Conservation (phyloP, 2,888 invertebrate genomes). For the Amphipoea oculea region DNA sequence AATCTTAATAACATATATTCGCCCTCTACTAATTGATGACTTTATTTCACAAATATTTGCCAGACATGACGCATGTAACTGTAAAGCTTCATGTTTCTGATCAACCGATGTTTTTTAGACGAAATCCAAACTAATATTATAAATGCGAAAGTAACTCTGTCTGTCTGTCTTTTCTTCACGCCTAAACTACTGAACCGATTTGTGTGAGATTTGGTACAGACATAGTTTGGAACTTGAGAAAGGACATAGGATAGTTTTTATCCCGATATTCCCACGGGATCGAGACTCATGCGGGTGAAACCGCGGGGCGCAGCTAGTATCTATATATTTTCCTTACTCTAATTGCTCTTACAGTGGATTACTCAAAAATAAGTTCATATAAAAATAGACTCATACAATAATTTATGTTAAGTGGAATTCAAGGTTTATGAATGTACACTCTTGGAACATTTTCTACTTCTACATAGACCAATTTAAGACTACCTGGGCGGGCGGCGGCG, state of each 20-base stretch:
- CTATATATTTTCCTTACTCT: constrained; percentile 8
- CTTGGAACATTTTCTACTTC: neutral
- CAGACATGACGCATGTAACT: constrained; percentile 21
- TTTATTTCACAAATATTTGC: constrained; percentile 33
- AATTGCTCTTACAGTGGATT: constrained; percentile 25
- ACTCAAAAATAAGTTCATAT: constrained; percentile 20
- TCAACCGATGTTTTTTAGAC: constrained; percentile 22
- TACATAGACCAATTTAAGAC: neutral
- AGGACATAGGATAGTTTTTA: too few relatives aligned
- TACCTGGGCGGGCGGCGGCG: neutral
- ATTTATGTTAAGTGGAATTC: neutral
- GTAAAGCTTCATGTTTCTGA: constrained; percentile 22
- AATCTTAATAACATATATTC: neutral
- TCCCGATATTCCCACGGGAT: too few relatives aligned
- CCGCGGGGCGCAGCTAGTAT: too few relatives aligned
- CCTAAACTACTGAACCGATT: too few relatives aligned
- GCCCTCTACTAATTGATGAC: constrained; percentile 4
- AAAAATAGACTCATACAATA: constrained; percentile 14
- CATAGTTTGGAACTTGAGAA: too few relatives aligned
- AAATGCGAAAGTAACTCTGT: too few relatives aligned
- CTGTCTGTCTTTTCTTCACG: too few relatives aligned
- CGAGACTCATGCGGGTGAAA: too few relatives aligned
- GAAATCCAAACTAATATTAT: too few relatives aligned
- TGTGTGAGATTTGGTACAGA: too few relatives aligned
- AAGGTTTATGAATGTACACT: constrained; percentile 11